phyloP scores from a whole-genome alignment of 2,797 vertebrate species.

The Rhinella marina region DNA sequence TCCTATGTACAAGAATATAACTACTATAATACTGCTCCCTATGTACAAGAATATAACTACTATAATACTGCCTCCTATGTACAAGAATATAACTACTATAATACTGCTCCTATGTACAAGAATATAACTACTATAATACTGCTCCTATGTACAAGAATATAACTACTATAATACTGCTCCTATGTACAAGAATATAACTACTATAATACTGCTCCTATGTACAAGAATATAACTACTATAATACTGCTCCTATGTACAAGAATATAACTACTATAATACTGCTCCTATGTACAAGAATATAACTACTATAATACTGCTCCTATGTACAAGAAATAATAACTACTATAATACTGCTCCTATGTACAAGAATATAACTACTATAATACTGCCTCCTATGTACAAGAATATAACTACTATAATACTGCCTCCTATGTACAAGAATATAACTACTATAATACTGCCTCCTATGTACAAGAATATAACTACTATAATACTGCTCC shows the following conservation, averaged over 20 bases:
- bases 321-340: slow-evolving; percentile 8
- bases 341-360: background rate
- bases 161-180: too few species aligned
- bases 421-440: background rate
- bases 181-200: slow-evolving; percentile 2
- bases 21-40: background rate
- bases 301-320: background rate
- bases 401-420: slow-evolving; percentile 11
- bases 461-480: background rate
- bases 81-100: slow-evolving; percentile 7
- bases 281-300: background rate
- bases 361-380: too few species aligned
- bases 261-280: slow-evolving; percentile 13
- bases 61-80: background rate
- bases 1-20: background rate
- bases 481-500: background rate
- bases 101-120: slow-evolving; percentile 9
- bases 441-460: slow-evolving; percentile 9
- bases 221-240: slow-evolving; percentile 14
- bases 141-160: too few species aligned
- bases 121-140: slow-evolving; percentile 9
- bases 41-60: slow-evolving; percentile 9
- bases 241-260: background rate
- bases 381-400: background rate
- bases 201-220: background rate